Evolutionary conservation across 2,113 vertebrate species (phyloP), one percentile per base, ranked within the genome.

Genomic region (Hemicordylus capensis): DNA sequence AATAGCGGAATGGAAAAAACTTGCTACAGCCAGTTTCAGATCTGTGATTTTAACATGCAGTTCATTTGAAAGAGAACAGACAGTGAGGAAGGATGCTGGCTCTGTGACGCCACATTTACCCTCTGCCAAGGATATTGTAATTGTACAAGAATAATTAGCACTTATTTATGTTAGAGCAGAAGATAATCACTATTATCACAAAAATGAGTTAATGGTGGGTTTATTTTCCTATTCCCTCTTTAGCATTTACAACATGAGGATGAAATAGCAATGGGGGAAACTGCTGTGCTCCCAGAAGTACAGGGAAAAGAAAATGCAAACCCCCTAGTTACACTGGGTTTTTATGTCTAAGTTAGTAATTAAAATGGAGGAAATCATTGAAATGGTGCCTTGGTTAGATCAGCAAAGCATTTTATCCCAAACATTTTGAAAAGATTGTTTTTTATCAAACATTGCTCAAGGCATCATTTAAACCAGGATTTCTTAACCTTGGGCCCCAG

Each of bases 341-440:
- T 76, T 89, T 90, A 59, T 31, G 46, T 74, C 56, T 81, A 6
- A 19, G 58, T 87, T 73, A 83, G n/a, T 26, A 67, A 44, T 31
- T 88, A 89, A 87, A 42, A 82, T 15, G 19, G 39, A 76, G 3
- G 90, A 86, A 84, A 70, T 54, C 0, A 77, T 20, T 69, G 37
- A 67, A 51, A 86, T 73, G 54, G 2, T 58, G 74, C 59, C 80
- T 89, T 39, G 20, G 70, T 81, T 70, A 63, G 20, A 73, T 81
- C 70, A 63, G 63, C 59, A 67, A 24, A 7, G 0, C 59, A 89
- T 58, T 79, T 89, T 70, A 84, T 85, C 63, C 54, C 26, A 20
- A 61, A 74, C 26, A 46, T 83, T 92, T 80, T 76, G 63, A 93
- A n/a, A 93, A 93, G 64, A 56, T 22, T 69, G 44, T 34, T 85